Evolutionary conservation across 2,797 vertebrate species (phyloP).

Genomic region (Aplochiton taeniatus): DNA sequence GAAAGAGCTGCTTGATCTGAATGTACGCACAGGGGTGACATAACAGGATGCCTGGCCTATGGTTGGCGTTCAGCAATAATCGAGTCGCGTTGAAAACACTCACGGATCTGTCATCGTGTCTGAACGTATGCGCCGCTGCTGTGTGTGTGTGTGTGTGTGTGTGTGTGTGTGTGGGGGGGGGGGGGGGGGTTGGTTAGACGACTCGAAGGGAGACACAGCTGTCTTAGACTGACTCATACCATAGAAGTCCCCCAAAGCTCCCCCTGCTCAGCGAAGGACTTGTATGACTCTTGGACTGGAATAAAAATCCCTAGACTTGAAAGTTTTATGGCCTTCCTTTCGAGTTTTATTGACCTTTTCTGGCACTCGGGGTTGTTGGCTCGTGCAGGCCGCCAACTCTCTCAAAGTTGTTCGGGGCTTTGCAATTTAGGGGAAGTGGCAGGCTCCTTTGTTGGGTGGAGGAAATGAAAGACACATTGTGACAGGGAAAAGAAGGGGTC

Average conservation of each 20-base stretch:
- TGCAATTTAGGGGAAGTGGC: constrained; percentile 49
- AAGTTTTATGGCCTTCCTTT: constrained; percentile 41
- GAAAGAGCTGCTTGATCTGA: constrained; percentile 11
- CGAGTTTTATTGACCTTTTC: constrained; percentile 51
- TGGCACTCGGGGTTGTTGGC: constrained; percentile 38
- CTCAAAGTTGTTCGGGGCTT: constrained; percentile 57
- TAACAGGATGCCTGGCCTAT: constrained; percentile 55
- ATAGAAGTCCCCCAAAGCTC: constrained; percentile 41
- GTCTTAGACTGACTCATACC: constrained; percentile 23
- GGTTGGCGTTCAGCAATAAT: constrained; percentile 49
- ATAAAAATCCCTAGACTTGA: constrained; percentile 33
- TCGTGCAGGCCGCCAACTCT: constrained; percentile 45
- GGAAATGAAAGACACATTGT: constrained; percentile 39
- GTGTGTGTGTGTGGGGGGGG: too few relatives aligned
- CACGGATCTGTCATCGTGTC: constrained; percentile 23
- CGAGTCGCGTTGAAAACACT: constrained; percentile 14
- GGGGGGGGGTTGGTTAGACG: too few relatives aligned
- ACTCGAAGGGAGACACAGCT: not conserved
- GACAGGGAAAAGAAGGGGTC: not conserved
- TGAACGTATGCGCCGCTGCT: constrained; percentile 16
- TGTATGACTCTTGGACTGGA: constrained; percentile 41
- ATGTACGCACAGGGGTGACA: constrained; percentile 29
- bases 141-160: constrained; percentile 8
- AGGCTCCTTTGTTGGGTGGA: not conserved
- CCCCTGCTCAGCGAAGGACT: constrained; percentile 46